These are phyloP conservation scores for Coregonus suidteri DNA, from an alignment of 2,797 vertebrate species.

Conservation along the genomic window DNA sequence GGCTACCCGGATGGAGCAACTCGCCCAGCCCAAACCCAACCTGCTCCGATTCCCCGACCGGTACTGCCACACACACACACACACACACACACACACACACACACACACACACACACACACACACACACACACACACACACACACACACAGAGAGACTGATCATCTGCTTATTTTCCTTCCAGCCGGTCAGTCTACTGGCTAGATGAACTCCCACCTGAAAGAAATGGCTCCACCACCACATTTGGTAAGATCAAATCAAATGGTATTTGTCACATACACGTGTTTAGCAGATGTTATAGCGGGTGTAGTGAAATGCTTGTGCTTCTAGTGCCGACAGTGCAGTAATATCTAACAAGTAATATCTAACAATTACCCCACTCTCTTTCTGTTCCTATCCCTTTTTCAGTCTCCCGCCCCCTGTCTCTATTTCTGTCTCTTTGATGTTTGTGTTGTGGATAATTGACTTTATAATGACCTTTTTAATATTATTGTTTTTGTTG, in stretches of 20 bases:
- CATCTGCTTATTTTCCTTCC: constrained; percentile 21
- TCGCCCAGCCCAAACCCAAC: constrained; percentile 65
- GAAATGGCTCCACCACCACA: constrained; percentile 32
- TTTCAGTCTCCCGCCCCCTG: too few relatives aligned
- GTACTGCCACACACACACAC: constrained; percentile 39
- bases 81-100: too few relatives aligned
- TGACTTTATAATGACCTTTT: constrained; percentile 17
- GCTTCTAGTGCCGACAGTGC: too few relatives aligned
- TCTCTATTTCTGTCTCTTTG: neutral
- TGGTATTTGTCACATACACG: too few relatives aligned
- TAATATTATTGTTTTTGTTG: neutral
- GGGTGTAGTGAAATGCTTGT: too few relatives aligned
- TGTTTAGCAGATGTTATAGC: too few relatives aligned
- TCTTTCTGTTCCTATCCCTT: neutral
- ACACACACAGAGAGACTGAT: too few relatives aligned
- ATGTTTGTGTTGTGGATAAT: constrained; percentile 1
- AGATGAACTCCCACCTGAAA: constrained; percentile 60
- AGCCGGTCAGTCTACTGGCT: constrained; percentile 76
- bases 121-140: too few relatives aligned
- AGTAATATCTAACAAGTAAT: too few relatives aligned
- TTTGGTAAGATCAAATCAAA: constrained; percentile 47
- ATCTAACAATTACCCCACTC: neutral
- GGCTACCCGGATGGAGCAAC: constrained; percentile 59
- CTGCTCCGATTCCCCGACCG: constrained; percentile 65
- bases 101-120: neutral